Conservation (phyloP, 2,113 vertebrate species). For the Turdus rufiventris region DNA sequence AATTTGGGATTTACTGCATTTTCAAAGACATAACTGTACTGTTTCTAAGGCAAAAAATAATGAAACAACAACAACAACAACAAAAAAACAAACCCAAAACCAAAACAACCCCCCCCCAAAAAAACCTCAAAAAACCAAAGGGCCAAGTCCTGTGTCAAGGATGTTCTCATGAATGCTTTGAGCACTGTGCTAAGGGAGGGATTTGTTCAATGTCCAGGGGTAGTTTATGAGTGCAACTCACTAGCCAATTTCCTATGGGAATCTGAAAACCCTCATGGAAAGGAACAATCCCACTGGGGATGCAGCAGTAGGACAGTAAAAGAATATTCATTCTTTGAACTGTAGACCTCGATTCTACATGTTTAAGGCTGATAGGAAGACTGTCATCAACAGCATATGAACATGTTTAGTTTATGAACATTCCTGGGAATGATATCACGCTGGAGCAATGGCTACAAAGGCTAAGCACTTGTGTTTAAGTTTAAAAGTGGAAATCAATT, state of each 20-base stretch:
- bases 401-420: neutral
- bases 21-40: neutral
- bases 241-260: neutral
- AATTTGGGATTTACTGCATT: neutral
- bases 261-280: neutral
- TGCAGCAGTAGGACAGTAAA: neutral
- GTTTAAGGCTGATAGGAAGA: neutral
- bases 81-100: no score
- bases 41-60: neutral
- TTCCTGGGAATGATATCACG: neutral
- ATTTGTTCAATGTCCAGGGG: neutral
- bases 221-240: neutral
- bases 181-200: neutral
- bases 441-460: neutral
- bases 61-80: neutral
- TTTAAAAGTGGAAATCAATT: neutral
- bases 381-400: neutral
- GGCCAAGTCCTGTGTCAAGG: neutral
- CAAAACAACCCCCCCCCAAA: no score
- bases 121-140: rapidly evolving
- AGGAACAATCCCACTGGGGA: neutral
- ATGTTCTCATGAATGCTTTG: rapidly evolving
- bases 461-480: neutral
- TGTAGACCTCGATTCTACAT: neutral
- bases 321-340: neutral